Base-by-base conservation (phyloP, 2,888 invertebrate genomes). In the Diachrysia chrysitis region DNA sequence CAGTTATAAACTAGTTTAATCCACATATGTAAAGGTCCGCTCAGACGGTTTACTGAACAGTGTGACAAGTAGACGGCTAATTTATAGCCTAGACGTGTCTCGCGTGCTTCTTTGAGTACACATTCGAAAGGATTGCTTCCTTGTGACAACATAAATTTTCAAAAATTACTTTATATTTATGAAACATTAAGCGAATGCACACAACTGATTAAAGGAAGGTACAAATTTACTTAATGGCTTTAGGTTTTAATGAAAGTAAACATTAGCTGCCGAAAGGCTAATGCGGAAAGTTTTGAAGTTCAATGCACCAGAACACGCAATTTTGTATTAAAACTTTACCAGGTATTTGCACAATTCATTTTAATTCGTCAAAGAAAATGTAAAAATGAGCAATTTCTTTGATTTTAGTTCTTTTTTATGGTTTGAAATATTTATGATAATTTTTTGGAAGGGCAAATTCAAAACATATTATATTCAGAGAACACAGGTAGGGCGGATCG, bases 1-100 rank as follows among this genome's bases (percentile, higher is more conserved):
- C 81, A 81, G 71, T 74, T 63, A 4, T 7, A 14, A 80, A 78
- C 84, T 58, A 66, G 84, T 82, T 75, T 12, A 35, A 71, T 63
- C 78, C 63, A 69, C 69, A 76, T 63, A 54, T 68, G 19, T 37
- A 68, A 76, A 64, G 73, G 35, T 17, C 29, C 29, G 17, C 10
- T 54, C 42, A 63, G 29, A 72, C 63, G 62, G 10, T 12, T 56
- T 25, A 16, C 61, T 55, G 42, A 21, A 51, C n/a, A 12, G 29
- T 12, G 42, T 51, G 42, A 12, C 51, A 37, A 21, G 48, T 54
- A 16, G 25, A 63, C 29, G 21, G 17, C 29, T 12, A 46, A 51
- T 46, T 35, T 14, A 37, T 48, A 19, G 59, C 25, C 55, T 6
- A 29, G 63, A 55, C 37, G 61, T 56, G 35, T 61, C 42, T 4